Evolutionary conservation across 2,797 vertebrate species (phyloP).

Genomic region (Pantherophis alleghaniensis): DNA sequence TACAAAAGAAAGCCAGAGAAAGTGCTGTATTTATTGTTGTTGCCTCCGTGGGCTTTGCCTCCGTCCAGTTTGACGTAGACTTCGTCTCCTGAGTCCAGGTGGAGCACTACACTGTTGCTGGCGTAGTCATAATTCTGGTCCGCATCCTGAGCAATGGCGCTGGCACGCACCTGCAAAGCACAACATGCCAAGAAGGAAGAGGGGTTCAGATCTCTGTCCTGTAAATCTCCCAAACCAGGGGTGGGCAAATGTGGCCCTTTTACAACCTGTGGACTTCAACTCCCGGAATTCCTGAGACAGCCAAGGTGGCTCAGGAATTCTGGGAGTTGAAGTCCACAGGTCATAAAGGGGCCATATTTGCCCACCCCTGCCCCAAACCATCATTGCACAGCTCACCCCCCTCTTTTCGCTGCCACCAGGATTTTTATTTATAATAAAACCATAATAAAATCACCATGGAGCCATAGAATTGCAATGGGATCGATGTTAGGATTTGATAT

Average conservation of each 20-base stretch:
- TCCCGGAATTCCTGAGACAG: too few relatives aligned
- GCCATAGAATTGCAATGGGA: not conserved
- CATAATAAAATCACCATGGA: not conserved
- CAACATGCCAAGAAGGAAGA: not conserved
- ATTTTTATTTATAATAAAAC: not conserved
- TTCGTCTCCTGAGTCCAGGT: conserved; percentile 95
- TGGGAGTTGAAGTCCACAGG: too few relatives aligned
- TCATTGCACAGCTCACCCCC: not conserved
- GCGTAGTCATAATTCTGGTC: conserved; percentile 99
- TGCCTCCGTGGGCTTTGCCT: conserved; percentile 97
- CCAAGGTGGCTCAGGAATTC: too few relatives aligned
- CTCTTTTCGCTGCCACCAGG: not conserved
- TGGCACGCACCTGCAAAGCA: conserved; percentile 86
- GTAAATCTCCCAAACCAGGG: not conserved
- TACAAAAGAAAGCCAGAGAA: conserved; percentile 98
- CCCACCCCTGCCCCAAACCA: not conserved
- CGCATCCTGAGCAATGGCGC: conserved; percentile 95
- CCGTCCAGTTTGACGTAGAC: conserved; percentile 96
- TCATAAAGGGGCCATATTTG: too few relatives aligned
- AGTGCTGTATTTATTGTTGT: conserved; percentile 99
- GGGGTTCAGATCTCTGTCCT: not conserved
- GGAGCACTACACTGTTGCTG: conserved; percentile 96
- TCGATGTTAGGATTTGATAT: not conserved
- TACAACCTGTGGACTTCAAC: too few relatives aligned
- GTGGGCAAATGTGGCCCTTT: too few relatives aligned